These are phyloP conservation scores for Pseudopleuronectes americanus DNA, from an alignment of 2,797 vertebrate species.

Conservation along the genomic window DNA sequence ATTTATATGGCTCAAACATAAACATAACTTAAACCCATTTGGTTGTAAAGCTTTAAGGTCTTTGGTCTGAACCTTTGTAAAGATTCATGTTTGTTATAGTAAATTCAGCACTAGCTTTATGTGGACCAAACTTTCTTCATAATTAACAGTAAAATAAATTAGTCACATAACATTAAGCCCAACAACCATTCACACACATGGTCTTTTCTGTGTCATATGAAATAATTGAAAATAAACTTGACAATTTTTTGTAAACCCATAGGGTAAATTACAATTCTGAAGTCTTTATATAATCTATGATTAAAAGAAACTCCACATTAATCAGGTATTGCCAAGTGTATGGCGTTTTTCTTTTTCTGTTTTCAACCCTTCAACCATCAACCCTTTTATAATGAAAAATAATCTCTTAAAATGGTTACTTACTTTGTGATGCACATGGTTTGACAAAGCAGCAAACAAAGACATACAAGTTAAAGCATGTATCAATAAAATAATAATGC, in stretches of 20 bases:
- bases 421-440: background rate
- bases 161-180: background rate
- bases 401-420: background rate
- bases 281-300: background rate
- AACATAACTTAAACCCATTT: too few relatives aligned
- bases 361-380: background rate
- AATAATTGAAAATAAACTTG: background rate
- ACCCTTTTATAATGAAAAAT: too few relatives aligned
- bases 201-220: background rate
- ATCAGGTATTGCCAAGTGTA: background rate
- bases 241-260: background rate
- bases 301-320: background rate
- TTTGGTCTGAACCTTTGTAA: too few relatives aligned
- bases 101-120: too few relatives aligned
- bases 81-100: too few relatives aligned
- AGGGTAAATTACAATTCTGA: background rate
- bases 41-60: too few relatives aligned
- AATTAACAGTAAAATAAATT: too few relatives aligned
- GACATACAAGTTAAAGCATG: background rate
- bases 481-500: background rate
- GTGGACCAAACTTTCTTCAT: too few relatives aligned
- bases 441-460: slow-evolving; percentile 5
- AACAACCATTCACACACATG: background rate
- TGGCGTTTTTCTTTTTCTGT: background rate
- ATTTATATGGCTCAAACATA: too few relatives aligned